A percentile compares a stretch with the other conserved stretches of the same genome.
Evolutionary conservation across 2,888 invertebrate genomes (phyloP).

Genomic region (Drosophila flavopinicola): DNA sequence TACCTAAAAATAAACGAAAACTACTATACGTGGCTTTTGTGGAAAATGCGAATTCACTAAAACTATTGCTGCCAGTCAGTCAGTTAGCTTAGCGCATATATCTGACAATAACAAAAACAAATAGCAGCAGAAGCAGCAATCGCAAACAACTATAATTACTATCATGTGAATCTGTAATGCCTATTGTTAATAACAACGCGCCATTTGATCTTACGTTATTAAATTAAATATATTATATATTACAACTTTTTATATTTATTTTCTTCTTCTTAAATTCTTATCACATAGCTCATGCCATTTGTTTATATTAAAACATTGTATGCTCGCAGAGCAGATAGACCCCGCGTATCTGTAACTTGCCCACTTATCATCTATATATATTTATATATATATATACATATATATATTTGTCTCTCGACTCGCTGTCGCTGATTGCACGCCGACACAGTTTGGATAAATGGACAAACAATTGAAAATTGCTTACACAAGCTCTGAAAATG

Average conservation of each 20-base stretch:
- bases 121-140: neutral
- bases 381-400: neutral
- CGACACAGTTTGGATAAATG: conserved; percentile 57
- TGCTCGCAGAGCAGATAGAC: conserved; percentile 19
- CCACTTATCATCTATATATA: conserved; percentile 20
- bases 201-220: neutral
- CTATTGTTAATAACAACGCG: neutral
- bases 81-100: conserved; percentile 19
- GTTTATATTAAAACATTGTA: conserved; percentile 16
- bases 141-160: conserved; percentile 9
- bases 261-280: conserved; percentile 29
- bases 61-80: conserved; percentile 25
- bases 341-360: conserved; percentile 20
- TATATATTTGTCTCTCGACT: conserved; percentile 2
- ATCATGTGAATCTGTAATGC: neutral
- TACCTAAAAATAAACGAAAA: conserved; percentile 39
- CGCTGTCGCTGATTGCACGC: conserved; percentile 31
- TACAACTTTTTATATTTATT: too few relatives aligned
- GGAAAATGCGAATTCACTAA: conserved; percentile 11
- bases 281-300: conserved; percentile 14
- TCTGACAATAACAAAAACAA: conserved; percentile 8
- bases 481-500: conserved; percentile 40
- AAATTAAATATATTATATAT: neutral
- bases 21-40: conserved; percentile 11
- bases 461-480: conserved; percentile 57